These are phyloP conservation scores for Heloderma charlesbogerti DNA, from an alignment of 2,113 vertebrate species.

Conservation along the genomic window DNA sequence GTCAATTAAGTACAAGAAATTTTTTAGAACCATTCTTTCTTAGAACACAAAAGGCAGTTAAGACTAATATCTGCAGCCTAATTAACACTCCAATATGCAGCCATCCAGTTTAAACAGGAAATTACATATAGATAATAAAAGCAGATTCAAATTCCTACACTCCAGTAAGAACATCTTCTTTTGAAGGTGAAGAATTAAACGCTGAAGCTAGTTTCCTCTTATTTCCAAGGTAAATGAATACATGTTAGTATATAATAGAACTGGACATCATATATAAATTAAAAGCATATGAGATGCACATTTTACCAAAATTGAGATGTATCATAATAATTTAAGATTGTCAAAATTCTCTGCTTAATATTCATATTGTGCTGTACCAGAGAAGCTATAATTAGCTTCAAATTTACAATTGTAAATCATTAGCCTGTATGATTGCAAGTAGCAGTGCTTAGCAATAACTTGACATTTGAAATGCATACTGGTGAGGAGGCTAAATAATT, in stretches of 20 bases:
- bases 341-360: neutral
- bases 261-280: neutral
- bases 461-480: neutral
- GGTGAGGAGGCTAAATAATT: slow-evolving; percentile 4
- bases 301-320: neutral
- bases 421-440: slow-evolving; percentile 1
- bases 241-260: neutral
- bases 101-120: neutral
- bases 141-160: neutral
- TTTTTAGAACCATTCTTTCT: neutral
- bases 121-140: neutral
- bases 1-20: neutral
- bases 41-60: neutral
- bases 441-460: neutral
- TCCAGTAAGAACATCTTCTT: neutral
- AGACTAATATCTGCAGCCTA: neutral
- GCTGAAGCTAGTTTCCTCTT: fast-evolving
- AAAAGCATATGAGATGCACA: fast-evolving
- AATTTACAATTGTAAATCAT: neutral
- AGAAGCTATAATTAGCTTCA: neutral
- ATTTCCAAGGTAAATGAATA: neutral
- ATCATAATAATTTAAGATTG: neutral
- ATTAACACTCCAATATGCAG: neutral
- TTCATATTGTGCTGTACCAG: neutral
- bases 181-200: neutral